Percentiles rank a stretch among this genome's conserved stretches.
Evolutionary conservation across 2,888 invertebrate species (phyloP).

Genomic region (Octodonta nipae): DNA sequence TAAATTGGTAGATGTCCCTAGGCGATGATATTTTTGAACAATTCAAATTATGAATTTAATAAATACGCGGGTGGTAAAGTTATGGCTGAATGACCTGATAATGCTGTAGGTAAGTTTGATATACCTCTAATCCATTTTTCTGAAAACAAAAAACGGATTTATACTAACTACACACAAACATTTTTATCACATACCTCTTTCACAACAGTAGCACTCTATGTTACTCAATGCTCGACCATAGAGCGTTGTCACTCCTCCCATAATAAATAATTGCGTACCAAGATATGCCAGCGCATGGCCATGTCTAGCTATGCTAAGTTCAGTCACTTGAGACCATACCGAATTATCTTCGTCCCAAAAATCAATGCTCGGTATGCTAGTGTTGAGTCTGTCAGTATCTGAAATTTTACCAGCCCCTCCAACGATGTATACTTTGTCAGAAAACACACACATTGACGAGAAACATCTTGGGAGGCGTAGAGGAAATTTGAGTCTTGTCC

Average conservation of each 20-base stretch:
- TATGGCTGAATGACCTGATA: slow-evolving; percentile 45
- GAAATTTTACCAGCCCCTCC: slow-evolving; percentile 51
- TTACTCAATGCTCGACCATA: slow-evolving; percentile 50
- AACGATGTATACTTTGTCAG: slow-evolving; percentile 49
- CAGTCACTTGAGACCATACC: slow-evolving; percentile 45
- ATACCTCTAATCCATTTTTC: slow-evolving; percentile 48
- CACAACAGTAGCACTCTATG: slow-evolving; percentile 53
- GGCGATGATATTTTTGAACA: too few relatives aligned
- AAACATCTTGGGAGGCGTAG: slow-evolving; percentile 43
- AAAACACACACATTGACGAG: slow-evolving; percentile 41
- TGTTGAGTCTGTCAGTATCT: slow-evolving; percentile 29
- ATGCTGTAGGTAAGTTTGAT: slow-evolving; percentile 45
- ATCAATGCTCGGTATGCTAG: slow-evolving; percentile 47
- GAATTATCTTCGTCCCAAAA: slow-evolving; percentile 44
- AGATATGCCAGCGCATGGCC: slow-evolving; percentile 51
- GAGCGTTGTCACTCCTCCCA: slow-evolving; percentile 52
- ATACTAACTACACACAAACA: background rate
- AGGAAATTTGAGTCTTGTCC: slow-evolving; percentile 42
- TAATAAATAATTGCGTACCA: slow-evolving; percentile 50
- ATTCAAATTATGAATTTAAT: too few relatives aligned
- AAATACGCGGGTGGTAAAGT: slow-evolving; percentile 39
- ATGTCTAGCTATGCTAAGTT: slow-evolving; percentile 52
- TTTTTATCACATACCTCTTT: slow-evolving; percentile 31
- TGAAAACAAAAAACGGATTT: slow-evolving; percentile 13
- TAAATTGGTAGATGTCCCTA: too few relatives aligned